phyloP scores from a whole-genome alignment of 2,797 vertebrate genomes.

The Manis crassicaudata region DNA sequence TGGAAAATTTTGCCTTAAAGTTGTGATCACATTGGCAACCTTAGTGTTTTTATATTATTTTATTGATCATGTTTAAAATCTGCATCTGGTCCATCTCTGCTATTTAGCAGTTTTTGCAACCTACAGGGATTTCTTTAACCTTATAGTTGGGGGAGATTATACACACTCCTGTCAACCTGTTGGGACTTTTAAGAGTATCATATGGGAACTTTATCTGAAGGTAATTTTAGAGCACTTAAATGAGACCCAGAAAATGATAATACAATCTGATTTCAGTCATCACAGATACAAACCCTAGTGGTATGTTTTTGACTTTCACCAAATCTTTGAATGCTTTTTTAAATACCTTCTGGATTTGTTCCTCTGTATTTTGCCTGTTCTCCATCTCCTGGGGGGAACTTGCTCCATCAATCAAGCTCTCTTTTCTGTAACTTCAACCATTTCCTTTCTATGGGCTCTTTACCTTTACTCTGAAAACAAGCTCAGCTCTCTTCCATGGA shows the following conservation, averaged over 20 bases:
- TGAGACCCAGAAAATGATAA: neutral
- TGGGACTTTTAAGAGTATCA: neutral
- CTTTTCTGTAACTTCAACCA: neutral
- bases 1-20: neutral
- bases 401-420: neutral
- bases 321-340: slow-evolving; percentile 3
- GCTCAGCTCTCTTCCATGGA: neutral
- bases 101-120: neutral
- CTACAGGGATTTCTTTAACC: neutral
- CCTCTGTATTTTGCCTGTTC: neutral
- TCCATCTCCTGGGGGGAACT: neutral
- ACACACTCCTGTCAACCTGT: neutral
- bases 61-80: slow-evolving; percentile 6
- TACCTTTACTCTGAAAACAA: neutral
- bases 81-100: neutral
- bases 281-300: neutral
- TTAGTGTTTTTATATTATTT: slow-evolving; percentile 18
- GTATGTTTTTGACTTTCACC: neutral
- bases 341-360: neutral
- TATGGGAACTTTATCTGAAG: neutral
- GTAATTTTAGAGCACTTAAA: neutral
- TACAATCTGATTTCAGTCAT: neutral
- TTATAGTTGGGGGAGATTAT: neutral
- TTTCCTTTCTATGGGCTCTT: neutral
- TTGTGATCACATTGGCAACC: neutral